These are phyloP conservation scores for Paragorgia papillata DNA, from an alignment of 92 coral and sea anemone genomes.

Conservation along the genomic window DNA sequence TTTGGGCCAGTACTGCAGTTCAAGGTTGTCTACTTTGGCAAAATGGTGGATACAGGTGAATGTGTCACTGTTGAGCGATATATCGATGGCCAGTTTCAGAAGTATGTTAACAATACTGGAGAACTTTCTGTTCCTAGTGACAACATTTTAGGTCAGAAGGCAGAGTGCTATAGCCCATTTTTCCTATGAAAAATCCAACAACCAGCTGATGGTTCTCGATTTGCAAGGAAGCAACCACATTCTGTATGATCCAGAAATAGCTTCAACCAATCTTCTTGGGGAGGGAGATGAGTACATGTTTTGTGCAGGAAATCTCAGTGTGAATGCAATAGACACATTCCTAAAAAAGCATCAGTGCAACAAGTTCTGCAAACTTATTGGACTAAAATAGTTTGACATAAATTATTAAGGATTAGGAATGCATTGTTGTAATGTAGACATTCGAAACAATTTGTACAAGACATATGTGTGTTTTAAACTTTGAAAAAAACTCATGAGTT, in stretches of 20 bases:
- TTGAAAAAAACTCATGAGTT: too few relatives aligned
- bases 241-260: slow-evolving; percentile 30
- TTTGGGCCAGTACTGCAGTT: too few relatives aligned
- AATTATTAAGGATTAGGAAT: too few relatives aligned
- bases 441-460: too few relatives aligned
- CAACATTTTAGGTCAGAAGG: neutral
- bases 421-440: too few relatives aligned
- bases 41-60: too few relatives aligned
- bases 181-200: slow-evolving; percentile 13
- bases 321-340: slow-evolving; percentile 6
- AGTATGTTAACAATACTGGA: slow-evolving; percentile 22
- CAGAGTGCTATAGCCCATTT: slow-evolving; percentile 8
- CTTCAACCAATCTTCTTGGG: neutral
- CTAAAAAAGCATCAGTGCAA: slow-evolving; percentile 5
- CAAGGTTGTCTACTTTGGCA: too few relatives aligned
- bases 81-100: too few relatives aligned
- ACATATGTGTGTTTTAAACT: too few relatives aligned
- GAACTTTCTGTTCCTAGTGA: neutral
- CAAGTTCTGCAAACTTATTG: neutral
- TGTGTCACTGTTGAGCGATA: too few relatives aligned
- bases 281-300: slow-evolving; percentile 14
- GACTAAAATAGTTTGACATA: neutral
- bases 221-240: slow-evolving; percentile 20
- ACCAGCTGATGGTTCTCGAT: slow-evolving; percentile 17
- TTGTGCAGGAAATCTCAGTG: slow-evolving; percentile 11